phyloP scores from a whole-genome alignment of 30 jellyfish, hydroid and myxozoan species.

The Aurelia sp. region DNA sequence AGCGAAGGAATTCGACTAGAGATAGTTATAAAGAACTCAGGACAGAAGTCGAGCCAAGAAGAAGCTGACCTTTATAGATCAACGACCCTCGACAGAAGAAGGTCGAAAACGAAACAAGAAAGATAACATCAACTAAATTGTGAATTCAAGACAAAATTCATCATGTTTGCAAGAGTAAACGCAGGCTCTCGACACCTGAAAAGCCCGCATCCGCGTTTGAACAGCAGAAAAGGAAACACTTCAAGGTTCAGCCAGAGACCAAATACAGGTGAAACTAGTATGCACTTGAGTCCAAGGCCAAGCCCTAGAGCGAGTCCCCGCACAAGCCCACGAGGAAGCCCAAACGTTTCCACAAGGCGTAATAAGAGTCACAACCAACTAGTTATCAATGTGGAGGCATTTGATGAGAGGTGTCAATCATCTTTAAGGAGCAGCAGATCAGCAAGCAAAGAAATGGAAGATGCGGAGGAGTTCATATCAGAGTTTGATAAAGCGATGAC shows the following conservation, averaged over 20 bases:
- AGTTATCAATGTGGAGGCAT: background rate
- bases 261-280: background rate
- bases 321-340: conserved; percentile 14
- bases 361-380: background rate
- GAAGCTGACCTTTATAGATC: too few relatives aligned
- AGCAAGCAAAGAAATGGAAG: conserved; percentile 7
- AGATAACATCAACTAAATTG: too few relatives aligned
- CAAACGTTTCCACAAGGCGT: background rate
- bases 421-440: background rate
- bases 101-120: too few relatives aligned
- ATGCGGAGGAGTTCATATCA: conserved; percentile 56
- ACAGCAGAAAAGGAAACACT: conserved; percentile 1
- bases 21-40: too few relatives aligned
- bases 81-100: too few relatives aligned
- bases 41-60: too few relatives aligned
- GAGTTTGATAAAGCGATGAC: conserved; percentile 53
- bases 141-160: background rate
- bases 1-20: too few relatives aligned
- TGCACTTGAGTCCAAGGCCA: conserved; percentile 45
- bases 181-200: conserved; percentile 4
- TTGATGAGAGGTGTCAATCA: background rate
- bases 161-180: conserved; percentile 30
- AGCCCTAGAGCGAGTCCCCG: conserved; percentile 43
- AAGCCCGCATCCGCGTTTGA: background rate
- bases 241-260: conserved; percentile 26